Base-by-base conservation (phyloP, 1,140 invertebrate genomes). In the Lethocerus indicus region DNA sequence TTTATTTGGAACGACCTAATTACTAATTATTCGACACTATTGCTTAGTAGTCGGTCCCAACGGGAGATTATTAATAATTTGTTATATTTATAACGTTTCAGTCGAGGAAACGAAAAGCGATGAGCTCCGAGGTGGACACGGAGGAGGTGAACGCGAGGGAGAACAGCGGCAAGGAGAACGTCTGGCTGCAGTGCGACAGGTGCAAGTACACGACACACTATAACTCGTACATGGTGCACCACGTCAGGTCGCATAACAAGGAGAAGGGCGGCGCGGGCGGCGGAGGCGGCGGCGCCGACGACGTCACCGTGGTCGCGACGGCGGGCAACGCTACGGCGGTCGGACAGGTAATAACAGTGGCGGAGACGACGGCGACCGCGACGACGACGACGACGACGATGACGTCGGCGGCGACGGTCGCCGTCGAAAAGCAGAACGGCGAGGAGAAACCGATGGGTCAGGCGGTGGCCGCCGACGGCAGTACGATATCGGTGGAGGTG, bases 151-250 rank as follows among this genome's bases (percentile, higher is more conserved):
- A 44, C 32, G 48, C 54, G 14, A 23, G 46, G 2, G 44, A 54
- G 13, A 53, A 57, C 43, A 57, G 52, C 41, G 39, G 53, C 14
- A 65, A 61, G 51, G 52, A 54, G 24, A 50, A 56, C 18, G 29
- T 47, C 24, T 65, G 61, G 60, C 49, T 67, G 51, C 64, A 65
- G 52, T 67, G 66, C 41, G 59, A 67, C 41, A 61, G 62, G 37
- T 67, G 66, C 49, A 58, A 61, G 57, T 67, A 67, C 40, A 65
- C 64, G 2, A 66, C 66, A 0, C 53, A 46, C 28, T 58, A 60
- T 25, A 60, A 63, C 37, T 58, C 62, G 12, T 65, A 63, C 29
- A 61, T 60, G 58, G 51, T 60, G 5, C 53, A 63, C 48, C 65
- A 66, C 48, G 54, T 28, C 24, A 40, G 36, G 21, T 12, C 18